Percentiles rank a stretch among this genome's conserved stretches.
Evolutionary conservation across 2,797 vertebrate species (phyloP).

Genomic region (Etheostoma nigrum): DNA sequence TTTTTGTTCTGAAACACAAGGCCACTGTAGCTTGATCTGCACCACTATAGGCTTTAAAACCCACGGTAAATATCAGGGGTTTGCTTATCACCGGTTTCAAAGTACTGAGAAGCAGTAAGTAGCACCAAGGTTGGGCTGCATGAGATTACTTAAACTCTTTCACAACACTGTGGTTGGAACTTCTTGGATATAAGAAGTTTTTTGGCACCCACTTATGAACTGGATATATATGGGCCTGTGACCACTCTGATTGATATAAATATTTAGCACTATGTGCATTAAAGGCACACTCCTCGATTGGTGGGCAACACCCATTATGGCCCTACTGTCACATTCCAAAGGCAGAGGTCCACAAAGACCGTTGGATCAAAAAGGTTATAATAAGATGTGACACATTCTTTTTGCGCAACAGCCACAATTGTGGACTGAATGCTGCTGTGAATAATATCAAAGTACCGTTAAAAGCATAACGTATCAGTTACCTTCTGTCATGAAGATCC

Average conservation of each 20-base stretch:
- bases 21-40: not conserved
- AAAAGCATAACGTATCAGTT: too few species aligned
- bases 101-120: slow-evolving; percentile 21
- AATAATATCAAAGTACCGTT: too few species aligned
- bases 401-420: too few species aligned
- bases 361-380: too few species aligned
- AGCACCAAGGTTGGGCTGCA: slow-evolving; percentile 22
- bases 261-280: not conserved
- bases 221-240: not conserved
- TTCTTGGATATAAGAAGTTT: not conserved
- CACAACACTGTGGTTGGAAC: slow-evolving; percentile 14
- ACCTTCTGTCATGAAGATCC: too few species aligned
- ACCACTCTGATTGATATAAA: not conserved
- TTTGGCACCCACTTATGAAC: not conserved
- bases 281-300: not conserved
- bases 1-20: not conserved
- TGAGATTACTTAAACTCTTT: slow-evolving; percentile 27
- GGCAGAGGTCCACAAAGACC: not conserved
- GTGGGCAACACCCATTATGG: not conserved
- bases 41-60: not conserved
- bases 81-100: slow-evolving; percentile 27
- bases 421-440: too few species aligned
- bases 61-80: slow-evolving; percentile 22
- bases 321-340: not conserved
- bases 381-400: too few species aligned